These are phyloP conservation scores for Acanthurus leucopareius DNA, from an alignment of 2,797 vertebrate species.

Conservation along the genomic window DNA sequence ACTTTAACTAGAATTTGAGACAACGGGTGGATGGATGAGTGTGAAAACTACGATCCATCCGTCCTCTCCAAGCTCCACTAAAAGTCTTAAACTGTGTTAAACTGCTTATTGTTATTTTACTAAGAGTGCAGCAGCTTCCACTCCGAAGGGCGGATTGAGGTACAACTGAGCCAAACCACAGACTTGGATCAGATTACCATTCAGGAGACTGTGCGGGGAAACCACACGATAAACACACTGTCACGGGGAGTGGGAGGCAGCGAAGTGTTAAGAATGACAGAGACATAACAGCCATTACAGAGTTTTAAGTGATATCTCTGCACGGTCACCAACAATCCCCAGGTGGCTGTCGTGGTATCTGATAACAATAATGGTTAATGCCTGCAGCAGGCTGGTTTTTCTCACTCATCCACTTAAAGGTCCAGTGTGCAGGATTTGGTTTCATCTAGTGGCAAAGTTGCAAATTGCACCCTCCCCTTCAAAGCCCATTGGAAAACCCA, in stretches of 20 bases:
- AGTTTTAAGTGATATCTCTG: conserved; percentile 51
- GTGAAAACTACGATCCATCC: not conserved
- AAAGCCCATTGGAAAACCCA: too few species aligned
- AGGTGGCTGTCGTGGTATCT: conserved; percentile 31
- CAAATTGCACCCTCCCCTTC: too few species aligned
- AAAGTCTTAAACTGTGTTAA: conserved; percentile 37
- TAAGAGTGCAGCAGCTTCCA: conserved; percentile 57
- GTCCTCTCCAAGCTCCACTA: conserved; percentile 9
- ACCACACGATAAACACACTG: not conserved
- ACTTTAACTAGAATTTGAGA: not conserved
- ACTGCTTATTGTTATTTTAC: conserved; percentile 64
- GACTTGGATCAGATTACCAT: conserved; percentile 57
- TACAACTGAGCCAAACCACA: conserved; percentile 51
- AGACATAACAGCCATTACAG: conserved; percentile 53
- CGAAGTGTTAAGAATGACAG: conserved; percentile 39
- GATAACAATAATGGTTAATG: conserved; percentile 32
- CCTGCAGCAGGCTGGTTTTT: conserved; percentile 27
- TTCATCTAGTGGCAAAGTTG: too few species aligned
- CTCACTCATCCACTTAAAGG: conserved; percentile 10
- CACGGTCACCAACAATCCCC: conserved; percentile 51
- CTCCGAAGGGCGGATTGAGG: conserved; percentile 46
- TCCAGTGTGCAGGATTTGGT: too few species aligned
- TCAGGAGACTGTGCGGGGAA: conserved; percentile 7
- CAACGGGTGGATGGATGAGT: not conserved
- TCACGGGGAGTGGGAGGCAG: conserved; percentile 24